A percentile compares a stretch with the other conserved stretches of the same genome.
Evolutionary conservation across 2,797 vertebrate genomes (phyloP).

Genomic region (Lagorchestes hirsutus): DNA sequence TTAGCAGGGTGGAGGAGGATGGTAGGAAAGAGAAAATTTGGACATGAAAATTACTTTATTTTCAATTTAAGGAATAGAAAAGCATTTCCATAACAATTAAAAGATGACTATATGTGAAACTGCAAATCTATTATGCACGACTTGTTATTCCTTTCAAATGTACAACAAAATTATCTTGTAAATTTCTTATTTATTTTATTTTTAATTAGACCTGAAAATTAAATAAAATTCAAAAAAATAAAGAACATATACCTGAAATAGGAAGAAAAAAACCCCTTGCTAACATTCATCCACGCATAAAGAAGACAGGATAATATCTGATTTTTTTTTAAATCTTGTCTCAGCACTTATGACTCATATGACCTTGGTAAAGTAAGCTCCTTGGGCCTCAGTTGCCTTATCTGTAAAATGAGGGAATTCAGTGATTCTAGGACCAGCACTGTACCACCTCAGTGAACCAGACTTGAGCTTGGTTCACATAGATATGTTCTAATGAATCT

Average conservation of each 20-base stretch:
- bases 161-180: no score
- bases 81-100: neutral
- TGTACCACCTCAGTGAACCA: neutral
- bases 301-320: neutral
- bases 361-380: neutral
- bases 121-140: neutral
- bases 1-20: neutral
- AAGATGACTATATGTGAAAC: neutral
- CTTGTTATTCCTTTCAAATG: neutral
- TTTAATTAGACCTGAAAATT: neutral
- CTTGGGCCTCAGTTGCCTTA: neutral
- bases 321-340: neutral
- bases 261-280: neutral
- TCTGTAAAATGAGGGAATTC: neutral
- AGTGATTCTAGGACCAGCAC: neutral
- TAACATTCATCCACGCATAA: neutral
- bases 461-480: neutral
- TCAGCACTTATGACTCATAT: neutral
- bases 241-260: neutral
- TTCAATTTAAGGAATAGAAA: neutral
- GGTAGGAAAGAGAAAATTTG: neutral
- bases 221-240: neutral
- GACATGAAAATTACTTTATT: neutral
- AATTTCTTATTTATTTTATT: neutral
- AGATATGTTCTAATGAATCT: neutral